A percentile compares a stretch with the other conserved stretches of the same genome.
Evolutionary conservation across 2,888 invertebrate genomes (phyloP).

Genomic region (Coecobrya sp.): DNA sequence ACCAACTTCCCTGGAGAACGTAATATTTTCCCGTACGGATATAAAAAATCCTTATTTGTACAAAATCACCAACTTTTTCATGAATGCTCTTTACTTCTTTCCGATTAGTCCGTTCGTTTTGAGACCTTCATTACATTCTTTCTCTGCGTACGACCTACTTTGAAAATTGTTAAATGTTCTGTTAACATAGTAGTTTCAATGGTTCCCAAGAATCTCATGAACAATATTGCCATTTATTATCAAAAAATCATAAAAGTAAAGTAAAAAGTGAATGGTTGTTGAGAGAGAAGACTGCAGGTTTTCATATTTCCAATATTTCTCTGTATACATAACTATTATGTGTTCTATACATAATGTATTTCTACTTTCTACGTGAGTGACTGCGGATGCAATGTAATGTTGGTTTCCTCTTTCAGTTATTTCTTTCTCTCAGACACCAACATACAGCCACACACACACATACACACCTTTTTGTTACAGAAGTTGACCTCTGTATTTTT

Average conservation of each 20-base stretch:
- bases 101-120: slow-evolving; percentile 12
- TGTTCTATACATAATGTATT: slow-evolving; percentile 29
- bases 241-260: not conserved
- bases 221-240: not conserved
- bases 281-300: not conserved
- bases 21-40: not conserved
- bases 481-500: slow-evolving; percentile 36
- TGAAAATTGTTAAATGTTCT: slow-evolving; percentile 55
- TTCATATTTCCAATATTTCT: slow-evolving; percentile 28
- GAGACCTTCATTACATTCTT: slow-evolving; percentile 31
- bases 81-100: not conserved
- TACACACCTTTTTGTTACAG: slow-evolving; percentile 17
- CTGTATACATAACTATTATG: not conserved
- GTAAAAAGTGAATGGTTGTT: slow-evolving; percentile 2
- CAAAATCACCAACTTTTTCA: slow-evolving; percentile 28
- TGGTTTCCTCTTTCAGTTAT: slow-evolving; percentile 59
- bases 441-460: slow-evolving; percentile 31
- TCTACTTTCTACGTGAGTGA: slow-evolving; percentile 45
- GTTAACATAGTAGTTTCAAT: slow-evolving; percentile 36
- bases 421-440: slow-evolving; percentile 41
- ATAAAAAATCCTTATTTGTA: not conserved
- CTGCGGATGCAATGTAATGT: slow-evolving; percentile 55
- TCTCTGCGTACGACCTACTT: slow-evolving; percentile 52
- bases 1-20: not conserved
- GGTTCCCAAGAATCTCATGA: not conserved